Evolutionary conservation across 1,140 invertebrate genomes (phyloP), one percentile per base, ranked within the genome.

Genomic region (Cyclina sinensis): DNA sequence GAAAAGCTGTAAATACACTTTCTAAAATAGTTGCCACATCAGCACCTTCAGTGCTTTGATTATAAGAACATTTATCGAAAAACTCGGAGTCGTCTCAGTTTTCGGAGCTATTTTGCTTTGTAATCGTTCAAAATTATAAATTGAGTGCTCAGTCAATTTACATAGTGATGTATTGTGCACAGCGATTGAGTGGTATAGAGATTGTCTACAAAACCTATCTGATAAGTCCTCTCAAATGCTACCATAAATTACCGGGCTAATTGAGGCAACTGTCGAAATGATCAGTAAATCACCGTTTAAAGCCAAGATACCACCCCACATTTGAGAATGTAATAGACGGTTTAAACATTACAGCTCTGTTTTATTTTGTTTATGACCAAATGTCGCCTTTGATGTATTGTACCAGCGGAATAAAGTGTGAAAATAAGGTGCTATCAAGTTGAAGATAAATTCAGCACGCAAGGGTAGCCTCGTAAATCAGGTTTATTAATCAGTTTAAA

Each of bases 381-480:
- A 68, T 35, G 54, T 70, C 59, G 16, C 85, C 85, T 87, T 87
- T 87, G 85, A 87, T 87, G 85, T 79, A 87, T 87, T 87, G 59
- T 87, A 54, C 11, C 16, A 30, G 39, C 39, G 74, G 46, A 79
- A 70, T 80, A 87, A 87, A 80, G 85, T 87, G 85, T 87, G 85
- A 87, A 87, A 87, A 79, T 79, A 80, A 35, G 70, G 74, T 39
- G 74, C 35, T 78, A 78, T 78, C 73, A 80, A 79, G 39, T 87
- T 57, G 57, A 76, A 48, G 85, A 51, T 87, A 80, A 87, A 87
- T 62, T 68, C 39, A 68, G 85, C 85, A 87, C 57, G 76, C 54
- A 79, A 80, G 76, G 85, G 74, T 87, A 68, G 11, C 16, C 27
- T 46, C 85, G 39, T 87, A 87, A 87, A 87, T 87, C 74, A 80